phyloP scores from a whole-genome alignment of 2,888 invertebrate genomes.

The Rhabditophanes sp. region DNA sequence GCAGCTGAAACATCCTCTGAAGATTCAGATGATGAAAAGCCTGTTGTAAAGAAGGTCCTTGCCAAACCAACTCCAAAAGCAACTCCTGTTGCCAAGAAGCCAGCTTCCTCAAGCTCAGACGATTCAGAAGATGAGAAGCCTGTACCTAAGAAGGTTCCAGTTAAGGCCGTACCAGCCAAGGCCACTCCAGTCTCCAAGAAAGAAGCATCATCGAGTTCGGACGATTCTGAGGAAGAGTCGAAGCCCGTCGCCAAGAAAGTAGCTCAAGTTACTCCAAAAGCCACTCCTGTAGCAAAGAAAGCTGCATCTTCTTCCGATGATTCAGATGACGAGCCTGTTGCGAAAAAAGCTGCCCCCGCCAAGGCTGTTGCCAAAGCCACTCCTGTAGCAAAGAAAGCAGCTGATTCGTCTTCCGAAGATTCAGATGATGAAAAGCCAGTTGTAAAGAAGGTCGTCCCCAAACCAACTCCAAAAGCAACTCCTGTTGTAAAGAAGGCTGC shows the following conservation, averaged over 20 bases:
- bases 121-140: constrained; percentile 6
- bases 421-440: constrained; percentile 6
- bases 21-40: constrained; percentile 5
- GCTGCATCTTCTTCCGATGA: constrained; percentile 9
- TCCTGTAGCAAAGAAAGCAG: no score
- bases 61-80: constrained; percentile 8
- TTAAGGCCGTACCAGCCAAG: constrained; percentile 8
- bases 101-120: constrained; percentile 4
- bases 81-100: constrained; percentile 5
- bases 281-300: no score
- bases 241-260: constrained; percentile 8
- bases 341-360: not conserved
- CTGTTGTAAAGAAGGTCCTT: constrained; percentile 8
- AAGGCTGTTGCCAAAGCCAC: not conserved
- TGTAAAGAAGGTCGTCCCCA: not conserved
- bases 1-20: not conserved
- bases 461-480: no score
- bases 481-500: no score
- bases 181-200: constrained; percentile 5
- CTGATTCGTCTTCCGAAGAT: no score
- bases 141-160: constrained; percentile 8
- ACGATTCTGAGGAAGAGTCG: constrained; percentile 12
- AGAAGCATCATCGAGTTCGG: constrained; percentile 4
- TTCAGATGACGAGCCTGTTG: constrained; percentile 10
- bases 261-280: constrained; percentile 4